Evolutionary conservation across 2,797 vertebrate species (phyloP).

Genomic region (Hydrocynus forskahlii): DNA sequence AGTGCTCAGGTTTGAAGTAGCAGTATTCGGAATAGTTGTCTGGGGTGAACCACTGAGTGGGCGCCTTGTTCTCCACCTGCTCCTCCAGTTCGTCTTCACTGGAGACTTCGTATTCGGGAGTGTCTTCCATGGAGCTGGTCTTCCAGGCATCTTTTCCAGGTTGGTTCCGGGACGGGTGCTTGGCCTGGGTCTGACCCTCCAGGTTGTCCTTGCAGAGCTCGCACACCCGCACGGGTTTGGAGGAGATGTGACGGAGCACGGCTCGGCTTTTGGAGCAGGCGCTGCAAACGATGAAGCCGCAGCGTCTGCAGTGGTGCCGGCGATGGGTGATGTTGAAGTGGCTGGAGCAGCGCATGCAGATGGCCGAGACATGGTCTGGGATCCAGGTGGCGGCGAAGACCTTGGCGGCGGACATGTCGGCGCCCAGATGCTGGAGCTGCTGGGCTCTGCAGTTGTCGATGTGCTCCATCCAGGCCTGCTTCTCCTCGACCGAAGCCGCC

Average conservation of each 20-base stretch:
- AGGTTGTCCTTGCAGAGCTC: conserved; percentile 75
- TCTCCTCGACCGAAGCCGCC: conserved; percentile 79
- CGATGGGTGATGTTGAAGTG: conserved; percentile 81
- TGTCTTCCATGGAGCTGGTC: conserved; percentile 36
- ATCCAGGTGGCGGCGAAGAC: conserved; percentile 87
- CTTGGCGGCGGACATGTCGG: background rate
- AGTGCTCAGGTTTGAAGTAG: conserved; percentile 59
- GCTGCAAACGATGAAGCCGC: conserved; percentile 89
- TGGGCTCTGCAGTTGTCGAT: conserved; percentile 78
- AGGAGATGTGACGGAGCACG: conserved; percentile 79
- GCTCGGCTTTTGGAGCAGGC: conserved; percentile 83
- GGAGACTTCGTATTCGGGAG: conserved; percentile 62
- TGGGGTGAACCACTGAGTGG: conserved; percentile 48
- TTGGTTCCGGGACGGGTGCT: background rate
- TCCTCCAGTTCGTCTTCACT: conserved; percentile 75
- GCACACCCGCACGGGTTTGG: conserved; percentile 84
- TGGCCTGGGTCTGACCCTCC: conserved; percentile 53
- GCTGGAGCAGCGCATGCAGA: conserved; percentile 90
- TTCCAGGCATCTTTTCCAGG: background rate
- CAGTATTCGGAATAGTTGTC: conserved; percentile 26
- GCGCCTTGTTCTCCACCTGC: conserved; percentile 42
- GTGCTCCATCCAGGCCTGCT: conserved; percentile 87
- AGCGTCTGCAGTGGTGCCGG: conserved; percentile 90
- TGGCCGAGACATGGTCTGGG: conserved; percentile 82
- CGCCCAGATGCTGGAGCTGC: conserved; percentile 68